Conservation (phyloP, 2,113 vertebrate species). For the Erinaceus europaeus region DNA sequence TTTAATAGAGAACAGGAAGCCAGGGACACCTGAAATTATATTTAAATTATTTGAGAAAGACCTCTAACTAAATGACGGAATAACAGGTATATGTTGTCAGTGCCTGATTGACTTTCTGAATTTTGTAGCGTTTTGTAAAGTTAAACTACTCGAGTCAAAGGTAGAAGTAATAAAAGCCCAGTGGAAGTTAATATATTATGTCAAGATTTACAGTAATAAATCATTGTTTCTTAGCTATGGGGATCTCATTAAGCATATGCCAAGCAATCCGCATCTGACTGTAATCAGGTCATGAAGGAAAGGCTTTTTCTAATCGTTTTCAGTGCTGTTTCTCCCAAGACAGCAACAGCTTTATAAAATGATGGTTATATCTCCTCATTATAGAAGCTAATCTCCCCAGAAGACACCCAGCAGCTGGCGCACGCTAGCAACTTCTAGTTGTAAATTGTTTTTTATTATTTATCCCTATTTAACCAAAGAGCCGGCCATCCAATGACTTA, state of each 20-base stretch:
- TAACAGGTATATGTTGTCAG: neutral
- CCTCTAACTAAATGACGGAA: constrained; percentile 41
- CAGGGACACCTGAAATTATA: constrained; percentile 39
- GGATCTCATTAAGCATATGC: constrained; percentile 83
- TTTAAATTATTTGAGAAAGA: constrained; percentile 56
- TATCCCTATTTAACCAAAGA: constrained; percentile 85
- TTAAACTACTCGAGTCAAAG: constrained; percentile 55
- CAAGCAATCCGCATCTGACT: constrained; percentile 78
- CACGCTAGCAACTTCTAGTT: constrained; percentile 78
- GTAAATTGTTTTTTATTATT: constrained; percentile 86
- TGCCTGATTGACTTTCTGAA: constrained; percentile 31
- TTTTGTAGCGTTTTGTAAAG: constrained; percentile 23
- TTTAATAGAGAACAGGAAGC: constrained; percentile 23
- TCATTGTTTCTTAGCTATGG: constrained; percentile 80
- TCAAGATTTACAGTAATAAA: constrained; percentile 80
- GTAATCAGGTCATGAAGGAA: constrained; percentile 82
- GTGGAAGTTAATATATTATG: constrained; percentile 76
- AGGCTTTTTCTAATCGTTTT: constrained; percentile 81
- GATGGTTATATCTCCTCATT: constrained; percentile 87
- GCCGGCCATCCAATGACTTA: constrained; percentile 80
- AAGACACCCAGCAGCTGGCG: constrained; percentile 85
- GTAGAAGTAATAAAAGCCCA: constrained; percentile 62
- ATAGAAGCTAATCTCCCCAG: constrained; percentile 86
- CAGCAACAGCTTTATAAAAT: constrained; percentile 86
- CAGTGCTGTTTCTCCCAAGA: constrained; percentile 83